Percentiles rank a stretch among this genome's conserved stretches.
Evolutionary conservation across 2,113 vertebrate genomes (phyloP).

Genomic region (Indicator indicator): DNA sequence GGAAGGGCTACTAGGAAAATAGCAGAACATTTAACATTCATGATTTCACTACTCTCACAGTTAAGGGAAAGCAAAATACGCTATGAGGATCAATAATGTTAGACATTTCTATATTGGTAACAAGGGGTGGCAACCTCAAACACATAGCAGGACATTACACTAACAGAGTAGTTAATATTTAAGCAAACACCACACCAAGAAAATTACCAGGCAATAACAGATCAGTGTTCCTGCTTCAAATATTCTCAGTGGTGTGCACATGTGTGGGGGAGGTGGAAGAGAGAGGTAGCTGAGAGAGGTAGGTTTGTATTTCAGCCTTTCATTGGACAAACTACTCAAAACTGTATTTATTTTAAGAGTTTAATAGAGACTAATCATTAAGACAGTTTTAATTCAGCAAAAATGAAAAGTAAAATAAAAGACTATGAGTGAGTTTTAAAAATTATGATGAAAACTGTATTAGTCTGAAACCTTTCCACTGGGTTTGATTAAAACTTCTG

Average conservation of each 20-base stretch:
- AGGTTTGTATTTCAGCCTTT: slow-evolving; percentile 55
- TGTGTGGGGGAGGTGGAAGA: slow-evolving; percentile 47
- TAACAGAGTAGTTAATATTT: slow-evolving; percentile 69
- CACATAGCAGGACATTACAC: slow-evolving; percentile 64
- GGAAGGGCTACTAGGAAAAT: slow-evolving; percentile 28
- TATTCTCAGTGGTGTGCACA: slow-evolving; percentile 53
- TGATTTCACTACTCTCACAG: slow-evolving; percentile 58
- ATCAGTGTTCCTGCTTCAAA: slow-evolving; percentile 91
- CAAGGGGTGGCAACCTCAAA: slow-evolving; percentile 48
- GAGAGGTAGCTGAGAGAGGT: slow-evolving; percentile 43
- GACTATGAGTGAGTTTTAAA: background rate
- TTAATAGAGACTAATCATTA: slow-evolving; percentile 33
- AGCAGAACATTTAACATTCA: slow-evolving; percentile 68
- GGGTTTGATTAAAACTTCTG: slow-evolving; percentile 35
- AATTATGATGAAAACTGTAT: background rate
- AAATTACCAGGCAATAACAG: slow-evolving; percentile 76
- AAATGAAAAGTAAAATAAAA: slow-evolving; percentile 25
- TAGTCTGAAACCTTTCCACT: slow-evolving; percentile 54
- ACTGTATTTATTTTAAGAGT: slow-evolving; percentile 23
- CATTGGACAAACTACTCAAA: slow-evolving; percentile 12
- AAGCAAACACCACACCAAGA: slow-evolving; percentile 73
- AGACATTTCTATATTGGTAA: slow-evolving; percentile 50
- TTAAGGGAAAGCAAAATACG: slow-evolving; percentile 60
- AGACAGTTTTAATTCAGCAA: slow-evolving; percentile 10
- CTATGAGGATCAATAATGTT: slow-evolving; percentile 32